Evolutionary conservation across 2,113 vertebrate genomes (phyloP), one percentile per base, ranked within the genome.

Genomic region (Herpetotheres cachinnans): DNA sequence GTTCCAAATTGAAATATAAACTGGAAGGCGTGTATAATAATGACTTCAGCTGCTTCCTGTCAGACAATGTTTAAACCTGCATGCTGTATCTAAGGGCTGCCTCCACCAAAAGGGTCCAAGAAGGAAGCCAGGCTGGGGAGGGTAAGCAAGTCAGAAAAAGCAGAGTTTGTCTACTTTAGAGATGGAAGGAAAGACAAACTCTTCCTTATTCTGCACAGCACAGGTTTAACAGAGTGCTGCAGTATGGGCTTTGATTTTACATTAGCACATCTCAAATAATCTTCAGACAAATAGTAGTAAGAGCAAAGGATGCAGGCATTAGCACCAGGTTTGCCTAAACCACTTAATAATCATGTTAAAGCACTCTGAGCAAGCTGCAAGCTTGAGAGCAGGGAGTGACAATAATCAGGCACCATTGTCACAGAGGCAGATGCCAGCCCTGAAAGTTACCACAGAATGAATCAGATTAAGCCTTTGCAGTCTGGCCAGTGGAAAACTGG

Each of bases 1-100:
- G 47, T 63, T 92, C 55, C 52, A 65, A 91, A 93, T 79, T 91
- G 86, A 93, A 93, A 82, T 69, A 90, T 63, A 91, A 95, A 89
- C 86, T 84, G 47, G 46, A 89, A 93, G 22, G 8, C 3, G 4
- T 86, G 55, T 95, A 63, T 74, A 90, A 79, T 87, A 93, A 86
- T 71, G 32, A 56, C 52, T 89, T 91, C 69, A 79, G 56, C 78
- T 95, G 80, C 47, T 92, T 94, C 47, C 69, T 81, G 50, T 42
- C 79, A 92, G 47, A 52, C 32, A 83, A 3, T 13, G 32, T 89
- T 92, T 94, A 89, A 95, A 82, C 30, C 42, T 63, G 22, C 27
- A 13, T 58, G 32, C 61, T 95, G 9, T 58, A n/a, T 58, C 25
- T 89, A 78, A 62, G 38, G 12, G 5, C 29, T 95, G 15, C 17